Conservation (phyloP, 2,888 invertebrate species). For the Catocala fraxini region DNA sequence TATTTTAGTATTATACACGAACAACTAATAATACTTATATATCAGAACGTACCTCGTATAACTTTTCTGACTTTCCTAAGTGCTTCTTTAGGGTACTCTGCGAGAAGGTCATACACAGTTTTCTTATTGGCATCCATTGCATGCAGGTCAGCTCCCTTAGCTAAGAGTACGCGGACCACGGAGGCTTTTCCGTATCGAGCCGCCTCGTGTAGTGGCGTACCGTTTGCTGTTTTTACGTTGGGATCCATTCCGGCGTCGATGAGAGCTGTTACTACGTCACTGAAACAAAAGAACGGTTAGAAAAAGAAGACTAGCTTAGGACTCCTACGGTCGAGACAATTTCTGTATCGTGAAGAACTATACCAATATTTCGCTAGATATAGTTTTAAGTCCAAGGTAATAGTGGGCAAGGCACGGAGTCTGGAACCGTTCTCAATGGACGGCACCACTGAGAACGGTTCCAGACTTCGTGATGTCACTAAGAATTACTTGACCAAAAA, state of each 20-base stretch:
- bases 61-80: conserved; percentile 95
- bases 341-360: too few species aligned
- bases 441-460: too few species aligned
- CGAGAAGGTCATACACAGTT: conserved; percentile 95
- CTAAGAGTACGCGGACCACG: conserved; percentile 93
- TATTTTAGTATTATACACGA: too few species aligned
- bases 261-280: conserved; percentile 94
- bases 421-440: too few species aligned
- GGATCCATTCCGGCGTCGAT: conserved; percentile 95
- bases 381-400: too few species aligned
- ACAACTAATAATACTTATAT: neutral
- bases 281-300: conserved; percentile 58
- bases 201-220: conserved; percentile 97
- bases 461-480: too few species aligned
- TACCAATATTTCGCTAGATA: too few species aligned
- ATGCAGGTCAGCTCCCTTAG: conserved; percentile 93
- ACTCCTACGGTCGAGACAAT: too few species aligned
- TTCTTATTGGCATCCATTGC: conserved; percentile 93
- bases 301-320: neutral
- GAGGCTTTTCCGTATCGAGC: conserved; percentile 96
- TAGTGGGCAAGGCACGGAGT: too few species aligned
- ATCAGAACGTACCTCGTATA: conserved; percentile 90
- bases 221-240: conserved; percentile 94
- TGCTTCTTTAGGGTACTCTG: conserved; percentile 95
- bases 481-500: too few species aligned